phyloP scores from a whole-genome alignment of 2,113 vertebrate genomes.

The Elachura formosa region DNA sequence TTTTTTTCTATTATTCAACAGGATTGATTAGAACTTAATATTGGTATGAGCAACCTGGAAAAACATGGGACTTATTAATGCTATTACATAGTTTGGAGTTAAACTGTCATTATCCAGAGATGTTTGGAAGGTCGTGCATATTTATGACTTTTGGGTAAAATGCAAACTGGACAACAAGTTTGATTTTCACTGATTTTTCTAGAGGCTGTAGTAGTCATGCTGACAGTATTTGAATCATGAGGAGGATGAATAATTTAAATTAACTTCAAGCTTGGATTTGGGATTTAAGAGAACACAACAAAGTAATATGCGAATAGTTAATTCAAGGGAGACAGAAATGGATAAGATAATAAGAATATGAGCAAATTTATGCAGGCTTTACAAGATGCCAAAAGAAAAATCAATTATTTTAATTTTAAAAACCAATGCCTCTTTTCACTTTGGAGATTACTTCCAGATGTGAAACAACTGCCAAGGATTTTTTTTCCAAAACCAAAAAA shows the following conservation, averaged over 20 bases:
- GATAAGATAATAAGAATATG: background rate
- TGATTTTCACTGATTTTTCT: background rate
- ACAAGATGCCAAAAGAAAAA: background rate
- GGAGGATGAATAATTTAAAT: background rate
- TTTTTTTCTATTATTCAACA: background rate
- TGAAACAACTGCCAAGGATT: background rate
- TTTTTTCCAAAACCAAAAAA: background rate
- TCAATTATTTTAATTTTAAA: background rate
- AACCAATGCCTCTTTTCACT: background rate
- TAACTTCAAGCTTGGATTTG: background rate
- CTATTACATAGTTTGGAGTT: background rate
- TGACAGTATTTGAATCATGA: background rate
- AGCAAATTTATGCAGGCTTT: background rate
- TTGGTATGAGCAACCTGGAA: accelerated
- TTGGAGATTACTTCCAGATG: background rate
- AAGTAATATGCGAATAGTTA: background rate
- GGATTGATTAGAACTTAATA: background rate
- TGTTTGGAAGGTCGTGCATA: background rate
- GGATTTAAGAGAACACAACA: background rate
- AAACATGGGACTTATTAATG: background rate
- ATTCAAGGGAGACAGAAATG: background rate
- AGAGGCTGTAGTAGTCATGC: background rate
- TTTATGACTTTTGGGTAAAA: background rate
- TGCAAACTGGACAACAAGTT: background rate
- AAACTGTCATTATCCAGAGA: background rate